Base-by-base conservation (phyloP, 2,888 invertebrate genomes). In the Tetragonula carbonaria region DNA sequence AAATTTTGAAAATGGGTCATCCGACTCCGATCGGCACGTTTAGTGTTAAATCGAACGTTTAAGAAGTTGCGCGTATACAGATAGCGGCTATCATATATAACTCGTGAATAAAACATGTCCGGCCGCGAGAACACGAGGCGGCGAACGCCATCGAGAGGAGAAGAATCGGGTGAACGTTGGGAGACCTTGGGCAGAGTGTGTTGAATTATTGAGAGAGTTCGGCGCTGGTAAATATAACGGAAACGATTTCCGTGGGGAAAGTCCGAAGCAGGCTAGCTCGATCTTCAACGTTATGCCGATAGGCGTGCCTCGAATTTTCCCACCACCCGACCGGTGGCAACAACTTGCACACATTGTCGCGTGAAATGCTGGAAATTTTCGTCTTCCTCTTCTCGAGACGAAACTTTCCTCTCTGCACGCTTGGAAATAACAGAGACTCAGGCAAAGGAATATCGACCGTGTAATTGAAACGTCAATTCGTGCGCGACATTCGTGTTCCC, bases 21-120 rank as follows among this genome's bases (percentile, higher is more conserved):
- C 2, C 28, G 28, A 28, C 28, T 1, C 1, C 28, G 28, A 1
- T 28, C 2, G 28, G 28, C 2, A 28, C 28, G 28, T 28, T 28
- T 28, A 28, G 28, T 28, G 38, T 70, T 80, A 74, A 75, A 80
- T 38, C 57, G 63, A 51, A 11, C 74, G 45, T 66, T 76, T 72
- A 66, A 71, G 71, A 78, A 78, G 68, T 78, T 51, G 16, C 38
- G 28, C 3, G 28, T 21, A 63, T n/a, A 53, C 45, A 57, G 28
- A 28, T 28, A 28, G 28, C 28, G 28, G 28, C 28, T 28, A 28
- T 28, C 28, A 2, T 28, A 28, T 28, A 28, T 28, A 28, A 28
- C 23, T 65, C 13, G 74, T 78, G 81, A 82, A 82, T 82, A 82
- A 82, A 78, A 82, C 81, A 82, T 82, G 62, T 13, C 55, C 45